Conservation (phyloP, 2,113 vertebrate genomes). For the Ploceus nigricollis region DNA sequence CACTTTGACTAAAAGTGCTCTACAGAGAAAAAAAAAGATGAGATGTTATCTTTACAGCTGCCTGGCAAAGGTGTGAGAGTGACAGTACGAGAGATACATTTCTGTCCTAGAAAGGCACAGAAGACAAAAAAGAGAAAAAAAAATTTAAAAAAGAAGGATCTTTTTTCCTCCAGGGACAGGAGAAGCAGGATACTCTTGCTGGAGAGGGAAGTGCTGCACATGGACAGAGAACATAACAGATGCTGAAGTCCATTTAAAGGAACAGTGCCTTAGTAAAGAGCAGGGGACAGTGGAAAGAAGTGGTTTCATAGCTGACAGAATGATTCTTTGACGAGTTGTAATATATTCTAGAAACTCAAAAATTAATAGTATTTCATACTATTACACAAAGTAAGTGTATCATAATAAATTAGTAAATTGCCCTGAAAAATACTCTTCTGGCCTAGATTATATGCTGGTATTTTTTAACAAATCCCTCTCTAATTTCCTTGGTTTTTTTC, state of each 20-base stretch:
- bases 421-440: background rate
- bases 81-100: background rate
- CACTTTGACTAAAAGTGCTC: background rate
- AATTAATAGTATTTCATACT: background rate
- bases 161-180: background rate
- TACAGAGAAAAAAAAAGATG: background rate
- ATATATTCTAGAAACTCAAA: background rate
- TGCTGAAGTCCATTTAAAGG: background rate
- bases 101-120: background rate
- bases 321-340: background rate
- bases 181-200: background rate
- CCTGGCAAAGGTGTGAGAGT: background rate
- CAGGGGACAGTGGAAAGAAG: background rate
- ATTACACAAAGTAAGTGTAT: background rate
- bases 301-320: background rate
- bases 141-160: fast-evolving
- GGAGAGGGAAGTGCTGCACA: background rate
- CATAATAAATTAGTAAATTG: background rate
- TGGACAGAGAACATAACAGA: background rate
- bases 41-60: background rate
- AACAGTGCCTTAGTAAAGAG: background rate
- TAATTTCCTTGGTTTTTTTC: background rate
- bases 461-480: background rate
- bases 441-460: background rate
- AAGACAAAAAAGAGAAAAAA: background rate